Base-by-base conservation (phyloP, 1,140 invertebrate species). In the Drosophila suzukii region DNA sequence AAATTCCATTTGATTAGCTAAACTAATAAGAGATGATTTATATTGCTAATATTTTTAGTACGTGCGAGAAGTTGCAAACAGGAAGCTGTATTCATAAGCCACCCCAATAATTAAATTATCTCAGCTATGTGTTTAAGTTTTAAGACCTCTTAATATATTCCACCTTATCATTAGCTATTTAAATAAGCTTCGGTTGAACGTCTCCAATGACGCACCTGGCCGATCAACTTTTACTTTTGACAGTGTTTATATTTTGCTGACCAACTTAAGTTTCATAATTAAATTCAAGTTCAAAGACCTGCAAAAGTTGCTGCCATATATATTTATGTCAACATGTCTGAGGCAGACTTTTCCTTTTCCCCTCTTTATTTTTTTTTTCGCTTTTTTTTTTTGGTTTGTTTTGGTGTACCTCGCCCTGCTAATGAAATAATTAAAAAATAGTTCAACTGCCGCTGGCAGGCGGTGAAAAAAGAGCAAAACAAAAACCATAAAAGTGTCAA, bases 351-450 rank as follows among this genome's bases (percentile, higher is more conserved):
- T 71, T 41, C 43, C 34, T 71, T 71, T 70, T 34, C 27, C 27
- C 36, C 34, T 38, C 32, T n/a, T n/a, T n/a, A n/a, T 51, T 27
- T 13, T 34, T 34, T 15, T 32, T 44, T 27, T 27, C 27, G n/a
- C 6, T 56, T 38, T 27, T 60, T 20, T 13, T 67, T 34, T 27
- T 17, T 20, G 34, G 15, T 41, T 44, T 27, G 39, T 17, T 12
- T 30, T 34, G 34, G 17, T 49, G 34, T 15, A 53, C 32, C 17
- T 12, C 24, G 43, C 65, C 67, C 66, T 72, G 68, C 68, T 72
- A 72, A 72, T 72, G 66, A 71, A 72, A 72, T 72, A 58, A 72
- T 72, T 72, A 72, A 72, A 72, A 72, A 72, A 71, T 72, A 72
- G 68, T 72, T 72, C 41, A 54, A 39, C 51, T 55, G 65, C 67